These are phyloP conservation scores for Carcinoscorpius rotundicauda DNA, from an alignment of 1,140 invertebrate species.

Conservation along the genomic window DNA sequence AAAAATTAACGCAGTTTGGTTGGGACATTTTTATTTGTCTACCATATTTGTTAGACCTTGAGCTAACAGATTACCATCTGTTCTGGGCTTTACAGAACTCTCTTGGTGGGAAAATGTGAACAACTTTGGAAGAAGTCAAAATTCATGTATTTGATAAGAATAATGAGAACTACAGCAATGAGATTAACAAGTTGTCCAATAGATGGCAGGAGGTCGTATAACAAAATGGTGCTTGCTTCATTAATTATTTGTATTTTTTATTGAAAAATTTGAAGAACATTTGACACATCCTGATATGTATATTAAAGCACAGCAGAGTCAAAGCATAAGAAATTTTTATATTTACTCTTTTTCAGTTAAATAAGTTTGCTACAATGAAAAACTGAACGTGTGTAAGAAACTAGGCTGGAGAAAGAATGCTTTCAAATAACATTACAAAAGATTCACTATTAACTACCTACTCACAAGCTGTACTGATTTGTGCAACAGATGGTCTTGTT, in stretches of 20 bases:
- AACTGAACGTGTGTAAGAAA: too few species aligned
- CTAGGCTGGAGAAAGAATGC: too few species aligned
- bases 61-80: slow-evolving; percentile 34
- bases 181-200: slow-evolving; percentile 1
- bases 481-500: too few species aligned
- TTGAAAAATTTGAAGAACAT: too few species aligned
- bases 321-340: too few species aligned
- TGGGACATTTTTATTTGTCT: slow-evolving; percentile 37
- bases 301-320: too few species aligned
- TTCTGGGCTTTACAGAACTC: slow-evolving; percentile 22
- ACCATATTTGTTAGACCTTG: slow-evolving; percentile 35
- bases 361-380: too few species aligned
- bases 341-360: too few species aligned
- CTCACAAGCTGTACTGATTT: too few species aligned
- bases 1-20: slow-evolving; percentile 29
- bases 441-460: too few species aligned
- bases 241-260: not conserved
- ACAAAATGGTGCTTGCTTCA: not conserved
- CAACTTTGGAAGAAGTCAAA: not conserved
- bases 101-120: not conserved
- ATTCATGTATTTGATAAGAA: not conserved
- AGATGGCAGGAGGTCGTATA: slow-evolving; percentile 1
- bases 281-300: too few species aligned
- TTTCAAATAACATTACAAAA: too few species aligned
- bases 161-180: not conserved